Conservation (phyloP, 2,797 vertebrate genomes). For the Pteronotus mesoamericanus region DNA sequence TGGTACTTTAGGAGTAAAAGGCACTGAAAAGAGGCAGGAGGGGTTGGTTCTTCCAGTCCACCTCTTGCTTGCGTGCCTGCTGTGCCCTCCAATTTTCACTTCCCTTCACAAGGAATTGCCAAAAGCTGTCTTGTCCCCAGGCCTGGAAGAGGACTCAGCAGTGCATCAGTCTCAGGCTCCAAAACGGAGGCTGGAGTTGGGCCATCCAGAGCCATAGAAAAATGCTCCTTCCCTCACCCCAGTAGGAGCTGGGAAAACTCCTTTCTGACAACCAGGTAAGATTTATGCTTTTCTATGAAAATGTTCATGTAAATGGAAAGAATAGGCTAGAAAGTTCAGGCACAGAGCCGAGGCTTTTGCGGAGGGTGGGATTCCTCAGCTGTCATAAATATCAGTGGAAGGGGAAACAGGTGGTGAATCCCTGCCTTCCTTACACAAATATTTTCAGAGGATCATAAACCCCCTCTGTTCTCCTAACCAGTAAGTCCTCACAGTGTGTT, state of each 20-base stretch:
- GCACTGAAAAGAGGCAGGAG: not conserved
- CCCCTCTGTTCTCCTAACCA: not conserved
- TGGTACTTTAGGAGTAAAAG: not conserved
- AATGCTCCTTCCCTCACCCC: not conserved
- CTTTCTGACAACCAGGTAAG: not conserved
- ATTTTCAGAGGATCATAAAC: conserved; percentile 54
- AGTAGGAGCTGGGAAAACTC: not conserved
- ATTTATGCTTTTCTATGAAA: conserved; percentile 27
- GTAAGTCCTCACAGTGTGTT: not conserved
- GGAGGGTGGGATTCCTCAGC: conserved; percentile 52
- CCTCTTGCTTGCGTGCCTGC: fast-evolving
- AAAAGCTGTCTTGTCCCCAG: not conserved
- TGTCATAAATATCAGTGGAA: conserved; percentile 47
- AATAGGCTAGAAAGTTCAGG: conserved; percentile 1
- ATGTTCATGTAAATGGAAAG: not conserved
- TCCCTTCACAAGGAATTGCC: not conserved
- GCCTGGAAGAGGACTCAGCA: not conserved
- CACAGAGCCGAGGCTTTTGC: not conserved
- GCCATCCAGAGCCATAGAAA: not conserved
- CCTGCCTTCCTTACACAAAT: conserved; percentile 34
- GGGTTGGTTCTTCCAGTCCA: not conserved
- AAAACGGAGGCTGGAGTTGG: not conserved
- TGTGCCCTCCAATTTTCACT: fast-evolving
- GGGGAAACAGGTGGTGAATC: conserved; percentile 51
- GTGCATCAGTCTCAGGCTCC: not conserved